Evolutionary conservation across 2,888 invertebrate genomes (phyloP).

Genomic region (Arctia plantaginis): DNA sequence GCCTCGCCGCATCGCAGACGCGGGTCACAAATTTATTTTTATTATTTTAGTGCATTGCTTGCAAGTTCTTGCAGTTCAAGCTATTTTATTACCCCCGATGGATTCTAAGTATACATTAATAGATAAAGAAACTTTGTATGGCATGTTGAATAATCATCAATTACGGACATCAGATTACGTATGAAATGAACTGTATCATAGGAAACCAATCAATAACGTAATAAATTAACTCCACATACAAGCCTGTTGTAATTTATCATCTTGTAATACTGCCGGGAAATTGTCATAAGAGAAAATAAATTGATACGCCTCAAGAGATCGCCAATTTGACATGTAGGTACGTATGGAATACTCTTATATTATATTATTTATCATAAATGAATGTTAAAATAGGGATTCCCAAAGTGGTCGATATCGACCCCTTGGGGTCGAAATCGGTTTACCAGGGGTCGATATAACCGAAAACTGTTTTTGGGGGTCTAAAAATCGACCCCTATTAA

Average conservation of each 20-base stretch:
- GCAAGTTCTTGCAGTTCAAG: too few relatives aligned
- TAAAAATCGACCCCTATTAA: too few relatives aligned
- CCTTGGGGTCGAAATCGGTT: too few relatives aligned
- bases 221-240: slow-evolving; percentile 6
- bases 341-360: neutral
- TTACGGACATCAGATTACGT: slow-evolving; percentile 2
- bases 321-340: neutral
- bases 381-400: too few relatives aligned
- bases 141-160: slow-evolving; percentile 2
- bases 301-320: neutral
- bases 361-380: too few relatives aligned
- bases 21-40: too few relatives aligned
- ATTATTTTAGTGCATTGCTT: too few relatives aligned
- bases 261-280: too few relatives aligned
- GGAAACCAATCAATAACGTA: slow-evolving; percentile 4
- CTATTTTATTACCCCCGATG: neutral
- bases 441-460: too few relatives aligned
- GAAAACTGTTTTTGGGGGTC: too few relatives aligned
- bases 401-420: too few relatives aligned
- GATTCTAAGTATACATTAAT: neutral
- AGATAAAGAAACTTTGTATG: neutral
- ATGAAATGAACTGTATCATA: slow-evolving; percentile 4
- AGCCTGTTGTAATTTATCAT: slow-evolving; percentile 3
- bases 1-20: too few relatives aligned
- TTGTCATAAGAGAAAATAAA: neutral